Evolutionary conservation across 2,113 vertebrate genomes (phyloP).

Genomic region (Cacatua alba): DNA sequence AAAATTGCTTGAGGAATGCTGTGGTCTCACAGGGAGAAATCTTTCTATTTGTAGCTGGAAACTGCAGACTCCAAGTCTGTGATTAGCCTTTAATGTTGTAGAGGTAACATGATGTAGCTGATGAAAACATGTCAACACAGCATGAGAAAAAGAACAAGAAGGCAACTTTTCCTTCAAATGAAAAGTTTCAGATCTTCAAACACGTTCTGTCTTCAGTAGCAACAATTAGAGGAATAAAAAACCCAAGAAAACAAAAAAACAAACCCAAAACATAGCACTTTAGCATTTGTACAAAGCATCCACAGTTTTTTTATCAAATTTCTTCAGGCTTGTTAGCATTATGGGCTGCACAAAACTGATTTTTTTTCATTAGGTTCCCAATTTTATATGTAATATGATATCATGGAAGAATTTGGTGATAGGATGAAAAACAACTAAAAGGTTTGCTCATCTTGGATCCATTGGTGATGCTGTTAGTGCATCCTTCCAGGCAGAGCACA

Average conservation of each 20-base stretch:
- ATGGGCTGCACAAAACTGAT: background rate
- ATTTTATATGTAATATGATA: background rate
- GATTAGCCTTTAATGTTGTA: conserved; percentile 67
- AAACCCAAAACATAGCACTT: background rate
- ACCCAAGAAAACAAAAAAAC: background rate
- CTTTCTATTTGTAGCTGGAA: conserved; percentile 57
- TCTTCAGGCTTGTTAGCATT: background rate
- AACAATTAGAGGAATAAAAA: background rate
- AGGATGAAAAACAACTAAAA: background rate
- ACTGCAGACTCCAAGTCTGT: conserved; percentile 46
- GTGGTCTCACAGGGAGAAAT: conserved; percentile 58
- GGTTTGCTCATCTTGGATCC: background rate
- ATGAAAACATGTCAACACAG: conserved; percentile 61
- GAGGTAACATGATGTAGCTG: conserved; percentile 45
- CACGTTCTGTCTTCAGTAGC: background rate
- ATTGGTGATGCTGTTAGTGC: background rate
- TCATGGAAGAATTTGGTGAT: background rate
- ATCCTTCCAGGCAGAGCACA: rapidly evolving
- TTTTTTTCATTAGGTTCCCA: background rate
- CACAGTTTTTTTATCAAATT: background rate
- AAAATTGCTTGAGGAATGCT: conserved; percentile 68
- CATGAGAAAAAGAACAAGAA: conserved; percentile 19
- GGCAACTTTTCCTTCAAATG: conserved; percentile 21
- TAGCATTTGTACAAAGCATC: background rate
- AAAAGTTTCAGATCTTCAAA: conserved; percentile 61